Evolutionary conservation across 2,888 invertebrate genomes (phyloP).

Genomic region (Tetanocera ferruginea): DNA sequence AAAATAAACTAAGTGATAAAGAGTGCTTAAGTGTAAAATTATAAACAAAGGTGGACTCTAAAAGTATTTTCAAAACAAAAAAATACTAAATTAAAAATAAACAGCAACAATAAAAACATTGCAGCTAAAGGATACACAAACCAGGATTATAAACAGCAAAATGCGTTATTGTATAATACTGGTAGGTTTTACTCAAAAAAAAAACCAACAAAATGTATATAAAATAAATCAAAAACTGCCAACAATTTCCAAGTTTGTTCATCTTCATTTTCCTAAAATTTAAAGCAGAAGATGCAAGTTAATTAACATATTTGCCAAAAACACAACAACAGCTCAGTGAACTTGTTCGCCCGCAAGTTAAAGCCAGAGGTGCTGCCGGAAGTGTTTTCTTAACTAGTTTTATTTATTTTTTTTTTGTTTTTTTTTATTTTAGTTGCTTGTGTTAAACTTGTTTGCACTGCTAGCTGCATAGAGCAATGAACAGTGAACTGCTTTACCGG

Average conservation of each 20-base stretch:
- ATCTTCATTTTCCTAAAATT: no score
- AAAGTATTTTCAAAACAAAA: neutral
- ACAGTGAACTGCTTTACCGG: neutral
- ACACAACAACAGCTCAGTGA: neutral
- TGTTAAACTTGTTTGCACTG: neutral
- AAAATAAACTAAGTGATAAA: neutral
- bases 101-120: no score
- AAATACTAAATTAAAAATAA: neutral
- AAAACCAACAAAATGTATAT: no score
- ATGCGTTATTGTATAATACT: no score
- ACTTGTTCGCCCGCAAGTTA: neutral
- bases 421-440: neutral
- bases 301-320: neutral
- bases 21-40: neutral
- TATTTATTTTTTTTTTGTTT: neutral
- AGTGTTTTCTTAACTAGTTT: neutral
- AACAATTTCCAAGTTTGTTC: no score
- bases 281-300: neutral
- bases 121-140: no score
- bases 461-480: constrained; percentile 8
- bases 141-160: no score
- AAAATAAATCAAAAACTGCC: no score
- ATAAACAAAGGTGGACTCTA: neutral
- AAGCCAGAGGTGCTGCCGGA: neutral
- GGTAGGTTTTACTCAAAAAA: no score